Base-by-base conservation (phyloP, 2,888 invertebrate species). In the Didymodactylos carnosus region DNA sequence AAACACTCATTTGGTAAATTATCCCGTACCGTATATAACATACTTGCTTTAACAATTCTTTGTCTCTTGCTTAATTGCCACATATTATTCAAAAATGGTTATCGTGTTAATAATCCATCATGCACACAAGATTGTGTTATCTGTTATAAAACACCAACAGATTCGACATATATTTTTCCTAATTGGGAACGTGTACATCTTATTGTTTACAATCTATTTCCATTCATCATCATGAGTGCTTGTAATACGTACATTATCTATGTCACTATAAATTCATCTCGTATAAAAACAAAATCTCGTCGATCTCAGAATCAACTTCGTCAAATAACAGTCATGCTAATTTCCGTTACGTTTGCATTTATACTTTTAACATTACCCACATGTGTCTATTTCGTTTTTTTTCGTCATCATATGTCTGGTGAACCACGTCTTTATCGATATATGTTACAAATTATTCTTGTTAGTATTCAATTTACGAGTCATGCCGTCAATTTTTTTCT, bases 401-500 rank as follows among this genome's bases (percentile, higher is more conserved):
- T 43, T 51, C 71, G 74, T 13, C 71, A 74, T 46, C 29, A 11
- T 19, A 39, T 74, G 7, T 29, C 23, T n/a, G 2, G 46, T 7
- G 16, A 29, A 35, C 19, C 29, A n/a, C 62, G 62, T 7, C 39
- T 41, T 5, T 53, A 53, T 27, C 41, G 74, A 23, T 41, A 71
- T 46, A 35, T 74, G 43, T 16, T 74, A 13, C 71, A 74, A 51
- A 43, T 74, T 39, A 41, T 71, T 41, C 39, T 71, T n/a, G 53
- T 41, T 39, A 74, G 71, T 69, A 39, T 74, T 29, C 70, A 71
- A 35, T 71, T 71, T 46, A 74, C 74, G 16, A 51, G 71, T 23
- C 74, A 74, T 62, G 74, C 71, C 16, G 71, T 74, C 8, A 74
- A 74, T 29, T 74, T 74, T 62, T 71, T 74, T 62, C 27, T 74